Percentiles rank a stretch among this genome's conserved stretches.
Evolutionary conservation across 92 coral and sea anemone species (phyloP).

Genomic region (Parazoanthus swiftii): DNA sequence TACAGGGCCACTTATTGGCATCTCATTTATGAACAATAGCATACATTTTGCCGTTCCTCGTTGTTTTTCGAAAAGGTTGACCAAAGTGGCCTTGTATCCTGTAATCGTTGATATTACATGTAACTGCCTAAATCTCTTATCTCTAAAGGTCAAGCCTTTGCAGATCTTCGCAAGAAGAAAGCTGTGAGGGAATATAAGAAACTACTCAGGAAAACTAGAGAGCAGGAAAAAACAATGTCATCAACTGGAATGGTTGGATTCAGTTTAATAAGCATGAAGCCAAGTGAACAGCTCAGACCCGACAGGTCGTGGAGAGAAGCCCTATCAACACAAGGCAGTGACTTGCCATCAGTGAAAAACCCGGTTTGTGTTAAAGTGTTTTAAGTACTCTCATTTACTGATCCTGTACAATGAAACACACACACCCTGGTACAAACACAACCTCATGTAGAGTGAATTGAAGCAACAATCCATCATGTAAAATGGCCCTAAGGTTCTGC

Average conservation of each 20-base stretch:
- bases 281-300: not conserved
- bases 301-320: not conserved
- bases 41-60: too few species aligned
- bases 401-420: too few species aligned
- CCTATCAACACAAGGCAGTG: not conserved
- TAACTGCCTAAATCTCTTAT: too few species aligned
- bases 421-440: too few species aligned
- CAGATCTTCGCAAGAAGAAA: constrained; percentile 71
- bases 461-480: too few species aligned
- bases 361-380: not conserved
- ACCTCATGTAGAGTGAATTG: too few species aligned
- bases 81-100: not conserved
- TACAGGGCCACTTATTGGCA: too few species aligned
- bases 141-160: constrained; percentile 84
- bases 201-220: constrained; percentile 65
- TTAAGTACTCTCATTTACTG: too few species aligned
- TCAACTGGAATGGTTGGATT: not conserved
- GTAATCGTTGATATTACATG: too few species aligned
- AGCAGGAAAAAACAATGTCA: constrained; percentile 34
- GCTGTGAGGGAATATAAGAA: constrained; percentile 83
- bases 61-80: too few species aligned
- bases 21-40: too few species aligned
- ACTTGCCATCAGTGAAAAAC: not conserved
- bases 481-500: too few species aligned
- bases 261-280: not conserved